Conservation (phyloP, 2,888 invertebrate genomes). For the Megaustenia siamemsis region DNA sequence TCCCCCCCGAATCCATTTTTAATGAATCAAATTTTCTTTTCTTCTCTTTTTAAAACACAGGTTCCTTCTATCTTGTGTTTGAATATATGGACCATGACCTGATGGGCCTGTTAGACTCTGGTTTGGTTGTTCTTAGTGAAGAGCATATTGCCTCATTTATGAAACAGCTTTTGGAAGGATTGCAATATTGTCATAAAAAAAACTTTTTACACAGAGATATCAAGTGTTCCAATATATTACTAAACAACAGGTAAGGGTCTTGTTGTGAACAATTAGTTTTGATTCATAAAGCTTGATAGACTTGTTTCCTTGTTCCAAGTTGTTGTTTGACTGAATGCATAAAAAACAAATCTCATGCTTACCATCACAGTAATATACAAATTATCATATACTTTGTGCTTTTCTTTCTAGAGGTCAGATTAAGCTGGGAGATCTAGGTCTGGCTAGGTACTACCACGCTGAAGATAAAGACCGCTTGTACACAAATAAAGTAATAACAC, state of each 20-base stretch:
- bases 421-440: constrained; percentile 98
- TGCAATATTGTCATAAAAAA: constrained; percentile 98
- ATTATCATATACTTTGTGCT: not conserved
- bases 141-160: constrained; percentile 98
- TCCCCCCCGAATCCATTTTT: not conserved
- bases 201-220: constrained; percentile 99
- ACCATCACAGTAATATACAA: not conserved
- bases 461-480: constrained; percentile 97
- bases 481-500: constrained; percentile 98
- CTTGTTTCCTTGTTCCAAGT: too few relatives aligned
- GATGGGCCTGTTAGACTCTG: constrained; percentile 98
- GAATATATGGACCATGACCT: constrained; percentile 99
- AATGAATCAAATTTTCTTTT: not conserved
- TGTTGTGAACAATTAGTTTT: too few relatives aligned
- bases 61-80: constrained; percentile 99
- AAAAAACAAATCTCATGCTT: not conserved
- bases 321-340: too few relatives aligned
- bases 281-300: too few relatives aligned
- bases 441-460: constrained; percentile 96
- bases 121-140: constrained; percentile 96
- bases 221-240: constrained; percentile 99
- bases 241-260: constrained; percentile 98
- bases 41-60: constrained; percentile 81
- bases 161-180: constrained; percentile 96
- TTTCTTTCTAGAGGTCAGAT: constrained; percentile 91